phyloP scores from a whole-genome alignment of 2,797 vertebrate species.

The Chelmon rostratus region DNA sequence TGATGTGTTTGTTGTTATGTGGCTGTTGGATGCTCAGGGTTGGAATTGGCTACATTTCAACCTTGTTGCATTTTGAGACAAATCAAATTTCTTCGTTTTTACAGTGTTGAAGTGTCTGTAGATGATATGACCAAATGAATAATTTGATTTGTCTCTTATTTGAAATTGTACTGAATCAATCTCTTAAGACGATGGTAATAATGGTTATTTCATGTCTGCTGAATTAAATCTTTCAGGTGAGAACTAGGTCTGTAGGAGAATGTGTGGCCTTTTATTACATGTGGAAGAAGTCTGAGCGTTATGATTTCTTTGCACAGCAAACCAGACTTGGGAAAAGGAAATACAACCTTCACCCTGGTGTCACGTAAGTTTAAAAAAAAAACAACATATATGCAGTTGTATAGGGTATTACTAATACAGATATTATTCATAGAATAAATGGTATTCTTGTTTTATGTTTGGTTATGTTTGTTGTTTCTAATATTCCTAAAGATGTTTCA shows the following conservation, averaged over 20 bases:
- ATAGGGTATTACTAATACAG: not conserved
- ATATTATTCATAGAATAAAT: slow-evolving; percentile 1
- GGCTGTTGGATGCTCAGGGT: slow-evolving; percentile 34
- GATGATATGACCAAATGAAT: slow-evolving; percentile 5
- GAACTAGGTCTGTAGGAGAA: slow-evolving; percentile 96
- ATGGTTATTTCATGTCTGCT: slow-evolving; percentile 84
- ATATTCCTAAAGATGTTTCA: not conserved
- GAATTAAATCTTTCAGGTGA: slow-evolving; percentile 91
- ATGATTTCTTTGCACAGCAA: slow-evolving; percentile 99
- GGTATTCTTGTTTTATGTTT: not conserved
- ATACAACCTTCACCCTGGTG: slow-evolving; percentile 96
- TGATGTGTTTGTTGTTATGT: slow-evolving; percentile 42
- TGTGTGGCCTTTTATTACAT: slow-evolving; percentile 99
- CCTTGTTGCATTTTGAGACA: slow-evolving; percentile 50
- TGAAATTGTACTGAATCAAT: slow-evolving; percentile 57
- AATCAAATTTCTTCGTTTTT: slow-evolving; percentile 47
- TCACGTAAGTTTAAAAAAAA: slow-evolving; percentile 92
- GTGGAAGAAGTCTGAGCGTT: slow-evolving; percentile 99
- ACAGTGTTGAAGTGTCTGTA: not conserved
- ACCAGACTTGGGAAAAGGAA: slow-evolving; percentile 98
- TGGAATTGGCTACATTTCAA: slow-evolving; percentile 56
- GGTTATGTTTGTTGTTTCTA: not conserved
- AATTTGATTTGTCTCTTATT: slow-evolving; percentile 63
- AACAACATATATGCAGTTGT: not conserved
- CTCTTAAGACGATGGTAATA: slow-evolving; percentile 75